These are phyloP conservation scores for Trichonephila inaurata DNA, from an alignment of 1,140 invertebrate species.

Conservation along the genomic window DNA sequence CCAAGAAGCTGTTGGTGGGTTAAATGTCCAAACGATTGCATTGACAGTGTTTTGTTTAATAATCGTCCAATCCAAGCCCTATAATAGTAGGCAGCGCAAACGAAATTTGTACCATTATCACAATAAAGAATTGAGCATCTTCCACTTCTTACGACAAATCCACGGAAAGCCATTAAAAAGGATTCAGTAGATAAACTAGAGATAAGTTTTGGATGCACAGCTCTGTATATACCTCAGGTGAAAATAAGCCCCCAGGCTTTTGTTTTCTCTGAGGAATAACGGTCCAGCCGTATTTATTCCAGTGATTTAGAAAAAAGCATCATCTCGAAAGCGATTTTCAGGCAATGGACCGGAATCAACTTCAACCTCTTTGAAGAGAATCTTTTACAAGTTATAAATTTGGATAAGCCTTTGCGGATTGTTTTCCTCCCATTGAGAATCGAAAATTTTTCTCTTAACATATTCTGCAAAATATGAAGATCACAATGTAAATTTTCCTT, in stretches of 20 bases:
- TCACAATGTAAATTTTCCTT: no score
- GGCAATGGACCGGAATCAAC: slow-evolving; percentile 67
- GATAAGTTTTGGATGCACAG: no score
- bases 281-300: slow-evolving; percentile 73
- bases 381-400: not conserved
- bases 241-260: not conserved
- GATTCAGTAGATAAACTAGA: not conserved
- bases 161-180: no score
- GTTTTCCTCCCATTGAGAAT: not conserved
- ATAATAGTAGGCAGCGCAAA: slow-evolving; percentile 65
- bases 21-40: not conserved
- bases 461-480: no score
- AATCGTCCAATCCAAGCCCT: not conserved
- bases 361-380: not conserved
- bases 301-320: slow-evolving; percentile 78
- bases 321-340: slow-evolving; percentile 78
- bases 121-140: slow-evolving; percentile 62
- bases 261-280: slow-evolving; percentile 78
- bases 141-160: slow-evolving; percentile 77
- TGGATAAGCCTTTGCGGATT: not conserved
- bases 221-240: not conserved
- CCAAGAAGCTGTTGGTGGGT: not conserved
- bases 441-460: not conserved
- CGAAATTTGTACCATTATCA: slow-evolving; percentile 78
- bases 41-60: not conserved